These are phyloP conservation scores for Diarsia dahlii DNA, from an alignment of 2,888 invertebrate species.

Conservation along the genomic window DNA sequence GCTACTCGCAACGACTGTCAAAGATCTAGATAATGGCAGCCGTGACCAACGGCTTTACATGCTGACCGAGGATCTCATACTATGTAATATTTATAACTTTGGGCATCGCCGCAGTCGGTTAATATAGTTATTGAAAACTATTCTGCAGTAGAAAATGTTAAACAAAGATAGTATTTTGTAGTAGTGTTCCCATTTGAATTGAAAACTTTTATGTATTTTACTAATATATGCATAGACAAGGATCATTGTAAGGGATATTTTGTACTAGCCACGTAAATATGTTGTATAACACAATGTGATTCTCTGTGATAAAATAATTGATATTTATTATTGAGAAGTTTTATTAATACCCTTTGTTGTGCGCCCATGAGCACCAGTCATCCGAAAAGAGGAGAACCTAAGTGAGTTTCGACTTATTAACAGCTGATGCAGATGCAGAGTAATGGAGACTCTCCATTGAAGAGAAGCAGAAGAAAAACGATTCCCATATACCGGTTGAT, in stretches of 20 bases:
- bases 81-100: neutral
- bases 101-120: neutral
- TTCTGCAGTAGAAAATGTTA: constrained; percentile 64
- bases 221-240: constrained; percentile 76
- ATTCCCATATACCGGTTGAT: neutral
- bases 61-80: neutral
- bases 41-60: no score
- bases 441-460: neutral
- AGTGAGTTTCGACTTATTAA: neutral
- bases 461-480: neutral
- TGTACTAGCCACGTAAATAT: constrained; percentile 89
- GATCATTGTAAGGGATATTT: constrained; percentile 86
- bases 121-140: constrained; percentile 11
- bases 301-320: constrained; percentile 91
- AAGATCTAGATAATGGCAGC: no score
- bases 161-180: constrained; percentile 81
- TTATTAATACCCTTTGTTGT: constrained; percentile 70
- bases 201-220: constrained; percentile 71
- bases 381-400: neutral
- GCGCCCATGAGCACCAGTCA: neutral
- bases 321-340: constrained; percentile 85
- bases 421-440: neutral
- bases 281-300: constrained; percentile 91
- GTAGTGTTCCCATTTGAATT: constrained; percentile 78
- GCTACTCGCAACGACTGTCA: no score